Conservation (phyloP, 1,140 invertebrate species). For the Cydia pomonella region DNA sequence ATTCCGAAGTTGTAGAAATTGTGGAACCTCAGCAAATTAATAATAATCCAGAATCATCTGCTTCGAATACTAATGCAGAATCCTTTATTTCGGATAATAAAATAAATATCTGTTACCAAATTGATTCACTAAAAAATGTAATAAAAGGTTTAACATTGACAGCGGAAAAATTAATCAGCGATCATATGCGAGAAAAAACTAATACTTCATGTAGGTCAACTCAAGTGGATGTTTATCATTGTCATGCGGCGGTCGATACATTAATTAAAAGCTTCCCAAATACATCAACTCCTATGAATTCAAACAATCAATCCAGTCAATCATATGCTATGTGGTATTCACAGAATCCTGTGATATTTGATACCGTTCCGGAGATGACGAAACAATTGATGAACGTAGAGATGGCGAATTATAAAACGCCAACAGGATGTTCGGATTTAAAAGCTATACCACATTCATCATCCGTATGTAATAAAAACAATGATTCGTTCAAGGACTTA, state of each 20-base stretch:
- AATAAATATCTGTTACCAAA: constrained; percentile 51
- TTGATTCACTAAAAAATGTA: constrained; percentile 54
- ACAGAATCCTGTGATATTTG: background rate
- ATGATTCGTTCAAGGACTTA: background rate
- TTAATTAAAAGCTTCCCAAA: background rate
- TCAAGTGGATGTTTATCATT: background rate
- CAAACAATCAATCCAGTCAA: background rate
- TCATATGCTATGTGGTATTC: constrained; percentile 9
- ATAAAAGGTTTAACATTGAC: constrained; percentile 53
- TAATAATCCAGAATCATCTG: background rate
- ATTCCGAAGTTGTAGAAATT: constrained; percentile 14
- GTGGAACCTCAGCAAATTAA: background rate
- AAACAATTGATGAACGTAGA: constrained; percentile 39
- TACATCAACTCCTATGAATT: background rate
- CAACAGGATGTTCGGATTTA: background rate
- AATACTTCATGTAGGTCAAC: background rate
- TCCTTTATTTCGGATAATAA: background rate
- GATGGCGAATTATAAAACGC: constrained; percentile 34
- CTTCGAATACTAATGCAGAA: background rate
- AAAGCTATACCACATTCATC: background rate
- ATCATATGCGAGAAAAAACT: background rate
- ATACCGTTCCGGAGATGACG: background rate
- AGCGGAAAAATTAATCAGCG: constrained; percentile 53
- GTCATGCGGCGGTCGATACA: background rate
- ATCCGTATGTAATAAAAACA: background rate